phyloP scores from a whole-genome alignment of 2,113 vertebrate genomes.

The Thymallus thymallus region DNA sequence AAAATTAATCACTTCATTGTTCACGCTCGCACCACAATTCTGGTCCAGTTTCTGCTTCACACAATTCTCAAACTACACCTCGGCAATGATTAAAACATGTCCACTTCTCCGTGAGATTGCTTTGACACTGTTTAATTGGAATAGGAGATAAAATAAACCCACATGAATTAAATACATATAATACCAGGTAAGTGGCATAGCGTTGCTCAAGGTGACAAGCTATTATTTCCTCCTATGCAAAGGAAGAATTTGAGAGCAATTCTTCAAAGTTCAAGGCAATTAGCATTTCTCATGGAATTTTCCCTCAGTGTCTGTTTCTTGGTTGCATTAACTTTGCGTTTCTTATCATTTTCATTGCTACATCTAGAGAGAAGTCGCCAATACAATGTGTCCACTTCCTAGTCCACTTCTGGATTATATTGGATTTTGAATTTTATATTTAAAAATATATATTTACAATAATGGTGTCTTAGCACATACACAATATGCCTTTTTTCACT shows the following conservation, averaged over 20 bases:
- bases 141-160: conserved; percentile 66
- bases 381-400: too few species aligned
- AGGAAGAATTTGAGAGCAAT: conserved; percentile 61
- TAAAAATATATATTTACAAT: too few species aligned
- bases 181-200: conserved; percentile 71
- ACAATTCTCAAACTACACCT: conserved; percentile 53
- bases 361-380: too few species aligned
- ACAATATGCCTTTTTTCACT: too few species aligned
- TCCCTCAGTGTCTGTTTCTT: conserved; percentile 41
- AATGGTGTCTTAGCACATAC: too few species aligned
- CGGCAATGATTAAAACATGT: conserved; percentile 72
- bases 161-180: conserved; percentile 70
- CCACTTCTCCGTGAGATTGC: conserved; percentile 72
- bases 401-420: too few species aligned
- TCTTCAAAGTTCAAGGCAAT: conserved; percentile 39
- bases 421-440: too few species aligned
- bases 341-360: neutral
- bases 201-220: conserved; percentile 69
- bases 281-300: conserved; percentile 26
- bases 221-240: conserved; percentile 65
- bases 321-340: conserved; percentile 33
- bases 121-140: conserved; percentile 75
- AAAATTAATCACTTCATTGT: conserved; percentile 35
- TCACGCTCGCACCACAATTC: conserved; percentile 56
- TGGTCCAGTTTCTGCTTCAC: conserved; percentile 17